Evolutionary conservation across 1,140 invertebrate species (phyloP).

Genomic region (Battus philenor): DNA sequence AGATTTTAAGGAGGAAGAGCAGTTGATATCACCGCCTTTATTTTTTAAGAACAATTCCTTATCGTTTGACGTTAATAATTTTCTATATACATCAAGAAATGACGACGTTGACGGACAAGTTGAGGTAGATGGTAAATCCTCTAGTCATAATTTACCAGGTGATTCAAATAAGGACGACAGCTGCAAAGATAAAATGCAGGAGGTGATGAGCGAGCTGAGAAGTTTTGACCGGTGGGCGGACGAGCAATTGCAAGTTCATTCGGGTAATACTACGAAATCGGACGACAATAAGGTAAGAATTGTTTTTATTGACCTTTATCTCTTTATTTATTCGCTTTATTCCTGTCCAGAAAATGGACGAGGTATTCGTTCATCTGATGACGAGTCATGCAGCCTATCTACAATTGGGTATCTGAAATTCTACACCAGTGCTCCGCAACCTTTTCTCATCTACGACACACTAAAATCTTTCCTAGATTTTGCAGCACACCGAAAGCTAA

Average conservation of each 20-base stretch:
- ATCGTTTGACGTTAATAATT: slow-evolving; percentile 47
- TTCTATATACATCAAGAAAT: slow-evolving; percentile 35
- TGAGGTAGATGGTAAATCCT: slow-evolving; percentile 28
- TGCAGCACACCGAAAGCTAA: no score
- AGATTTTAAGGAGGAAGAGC: slow-evolving; percentile 55
- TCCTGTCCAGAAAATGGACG: no score
- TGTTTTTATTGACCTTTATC: no score
- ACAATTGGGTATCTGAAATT: no score
- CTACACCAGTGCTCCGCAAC: no score
- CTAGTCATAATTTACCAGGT: slow-evolving; percentile 32
- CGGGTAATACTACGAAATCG: slow-evolving; percentile 39
- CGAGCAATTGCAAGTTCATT: slow-evolving; percentile 48
- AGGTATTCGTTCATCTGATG: no score
- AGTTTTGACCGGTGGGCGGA: slow-evolving; percentile 64
- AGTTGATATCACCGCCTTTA: slow-evolving; percentile 40
- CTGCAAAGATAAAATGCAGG: slow-evolving; percentile 50
- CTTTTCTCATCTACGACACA: no score
- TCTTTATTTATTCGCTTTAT: no score
- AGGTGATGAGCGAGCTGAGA: slow-evolving; percentile 64
- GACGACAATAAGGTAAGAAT: slow-evolving; percentile 61
- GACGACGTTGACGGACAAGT: slow-evolving; percentile 48
- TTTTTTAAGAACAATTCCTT: slow-evolving; percentile 65
- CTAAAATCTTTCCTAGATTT: no score
- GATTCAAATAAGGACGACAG: slow-evolving; percentile 32
- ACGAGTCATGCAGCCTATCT: no score